These are phyloP conservation scores for Aphelocoma californica DNA, from an alignment of 2,797 vertebrate genomes.

Conservation along the genomic window DNA sequence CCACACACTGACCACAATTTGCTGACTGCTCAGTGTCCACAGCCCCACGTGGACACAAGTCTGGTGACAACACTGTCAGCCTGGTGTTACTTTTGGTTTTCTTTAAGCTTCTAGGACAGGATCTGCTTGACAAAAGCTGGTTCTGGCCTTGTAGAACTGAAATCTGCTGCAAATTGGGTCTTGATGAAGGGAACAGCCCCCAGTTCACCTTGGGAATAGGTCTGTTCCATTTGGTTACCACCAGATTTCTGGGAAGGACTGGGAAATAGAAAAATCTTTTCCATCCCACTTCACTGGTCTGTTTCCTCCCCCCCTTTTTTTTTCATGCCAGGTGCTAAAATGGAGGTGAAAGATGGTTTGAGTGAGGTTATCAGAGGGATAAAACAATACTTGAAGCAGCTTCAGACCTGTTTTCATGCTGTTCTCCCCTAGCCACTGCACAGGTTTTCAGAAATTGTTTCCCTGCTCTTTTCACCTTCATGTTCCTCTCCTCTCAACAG, in stretches of 20 bases:
- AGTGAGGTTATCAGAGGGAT: not conserved
- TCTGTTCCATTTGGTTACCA: not conserved
- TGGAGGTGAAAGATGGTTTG: not conserved
- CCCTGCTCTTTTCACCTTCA: constrained; percentile 15
- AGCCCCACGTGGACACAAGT: not conserved
- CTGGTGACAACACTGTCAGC: not conserved
- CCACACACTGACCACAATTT: not conserved
- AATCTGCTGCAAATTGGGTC: not conserved
- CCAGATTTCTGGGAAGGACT: not conserved
- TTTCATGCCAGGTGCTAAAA: not conserved
- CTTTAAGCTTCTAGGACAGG: not conserved
- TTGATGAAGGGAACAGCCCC: accelerated
- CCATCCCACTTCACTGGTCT: not conserved
- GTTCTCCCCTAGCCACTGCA: not conserved
- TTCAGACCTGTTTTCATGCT: not conserved
- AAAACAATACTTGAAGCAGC: not conserved
- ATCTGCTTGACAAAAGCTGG: not conserved
- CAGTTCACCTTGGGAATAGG: not conserved
- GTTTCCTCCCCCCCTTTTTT: not conserved
- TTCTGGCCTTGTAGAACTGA: not conserved
- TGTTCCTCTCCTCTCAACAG: not conserved
- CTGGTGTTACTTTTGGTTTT: not conserved
- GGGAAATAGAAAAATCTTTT: not conserved
- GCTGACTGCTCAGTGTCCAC: accelerated
- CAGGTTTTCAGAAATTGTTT: constrained; percentile 13